phyloP scores from a whole-genome alignment of 1,140 invertebrate species.

The Bradynema listronoti region DNA sequence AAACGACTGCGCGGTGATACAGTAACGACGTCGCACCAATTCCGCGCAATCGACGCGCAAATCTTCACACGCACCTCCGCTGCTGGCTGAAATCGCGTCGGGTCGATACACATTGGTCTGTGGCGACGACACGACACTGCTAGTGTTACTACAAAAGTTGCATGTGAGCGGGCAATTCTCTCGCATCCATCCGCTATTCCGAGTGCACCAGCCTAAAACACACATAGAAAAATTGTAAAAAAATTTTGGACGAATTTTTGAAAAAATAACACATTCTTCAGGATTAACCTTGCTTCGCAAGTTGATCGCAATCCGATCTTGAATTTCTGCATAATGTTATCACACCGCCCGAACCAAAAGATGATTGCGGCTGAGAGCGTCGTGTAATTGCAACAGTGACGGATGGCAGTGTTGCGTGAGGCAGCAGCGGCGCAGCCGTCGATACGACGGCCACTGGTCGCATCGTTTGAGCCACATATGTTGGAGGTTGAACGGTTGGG shows the following conservation, averaged over 20 bases:
- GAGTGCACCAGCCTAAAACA: conserved; percentile 49
- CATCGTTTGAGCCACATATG: too few species aligned
- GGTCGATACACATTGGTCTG: conserved; percentile 4
- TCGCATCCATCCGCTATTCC: conserved; percentile 54
- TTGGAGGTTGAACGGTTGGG: too few species aligned
- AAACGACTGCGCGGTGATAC: conserved; percentile 48
- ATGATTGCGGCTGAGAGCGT: conserved; percentile 16
- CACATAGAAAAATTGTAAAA: too few species aligned
- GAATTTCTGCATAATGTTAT: conserved; percentile 35
- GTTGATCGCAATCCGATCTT: conserved; percentile 46
- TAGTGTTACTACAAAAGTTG: conserved; percentile 38
- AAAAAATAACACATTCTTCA: too few species aligned
- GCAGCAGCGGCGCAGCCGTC: too few species aligned
- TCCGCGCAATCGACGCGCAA: conserved; percentile 59
- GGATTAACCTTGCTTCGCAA: conserved; percentile 48
- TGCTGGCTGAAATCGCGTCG: conserved; percentile 9
- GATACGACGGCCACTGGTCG: too few species aligned
- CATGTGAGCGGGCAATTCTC: conserved; percentile 49
- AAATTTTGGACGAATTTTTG: too few species aligned
- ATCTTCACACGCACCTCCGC: conserved; percentile 46
- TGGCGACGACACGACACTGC: too few species aligned
- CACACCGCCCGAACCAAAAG: neutral
- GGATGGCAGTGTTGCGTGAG: conserved; percentile 6
- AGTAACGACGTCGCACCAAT: conserved; percentile 49
- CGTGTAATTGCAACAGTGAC: conserved; percentile 2